Base-by-base conservation (phyloP, 2,797 vertebrate species). In the Darevskia nairensis region DNA sequence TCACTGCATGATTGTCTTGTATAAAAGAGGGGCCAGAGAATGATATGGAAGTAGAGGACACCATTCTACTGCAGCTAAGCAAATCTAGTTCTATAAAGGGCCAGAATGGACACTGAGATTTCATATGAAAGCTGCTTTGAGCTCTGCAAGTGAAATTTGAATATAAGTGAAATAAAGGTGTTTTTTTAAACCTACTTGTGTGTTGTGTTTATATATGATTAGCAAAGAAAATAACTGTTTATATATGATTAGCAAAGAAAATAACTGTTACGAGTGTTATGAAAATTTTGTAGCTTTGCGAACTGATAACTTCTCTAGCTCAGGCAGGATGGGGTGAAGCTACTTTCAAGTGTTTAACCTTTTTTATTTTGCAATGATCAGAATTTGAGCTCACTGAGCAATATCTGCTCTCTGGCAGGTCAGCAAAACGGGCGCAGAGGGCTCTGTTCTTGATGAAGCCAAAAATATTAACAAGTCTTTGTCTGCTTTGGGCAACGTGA, bases 391-490 rank as follows among this genome's bases (percentile, higher is more conserved):
- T 27, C 6, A 2, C 17, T 94, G 86, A 95, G 81, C 88, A 71
- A 23, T 64, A n/a, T 91, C 89, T 89, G 69, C 68, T 94, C 74
- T 91, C 85, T 93, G 91, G 78, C 89, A 99, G 98, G 98, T 99
- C 95, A 99, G 98, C 97, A 99, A 99, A 97, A 99, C 98, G 0
- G 98, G 98, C 94, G 98, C 98, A 0, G 99, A 99, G 95, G 98
- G 98, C 6, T 95, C 98, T 1, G 98, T 99, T 81, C 96, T 99
- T 23, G 98, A 99, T 7, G 98, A 99, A 97, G 98, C 98, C 88
- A 99, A 99, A 97, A 99, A 99, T 95, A 99, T 99, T 97, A 99
- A 99, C 96, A 99, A 99, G 92, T 99, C 98, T 96, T 95, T 99
- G 89, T 99, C 98, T 74, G 98, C 98, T 85, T 96, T 99, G 75